Evolutionary conservation across 2,888 invertebrate genomes (phyloP), one percentile per base, ranked within the genome.

Genomic region (Eristalinus aeneus): DNA sequence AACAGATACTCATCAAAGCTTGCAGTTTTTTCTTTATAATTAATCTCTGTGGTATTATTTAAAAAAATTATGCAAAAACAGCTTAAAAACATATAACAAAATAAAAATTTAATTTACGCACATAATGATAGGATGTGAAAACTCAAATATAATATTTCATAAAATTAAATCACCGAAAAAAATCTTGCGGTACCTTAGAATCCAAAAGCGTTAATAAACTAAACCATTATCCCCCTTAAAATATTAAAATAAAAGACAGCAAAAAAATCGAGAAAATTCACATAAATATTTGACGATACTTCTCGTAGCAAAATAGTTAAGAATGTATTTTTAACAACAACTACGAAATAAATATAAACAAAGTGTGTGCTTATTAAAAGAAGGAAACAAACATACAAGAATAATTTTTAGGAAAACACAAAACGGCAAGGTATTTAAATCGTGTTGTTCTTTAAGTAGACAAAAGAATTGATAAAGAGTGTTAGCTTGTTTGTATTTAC

Each of bases 401-500:
- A 46, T 9, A 46, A 16, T 6, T n/a, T 3, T 2, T 46, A 46
- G 5, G 27, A 27, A 46, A 0, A 16, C 5, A 16, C 1, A 11
- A 65, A 61, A 63, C 9, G 23, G 9, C 6, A 78, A 73, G 9
- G 53, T 67, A 60, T 65, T 74, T 56, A 69, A 63, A 56, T 64
- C 12, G 31, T 71, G 34, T 56, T 61, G 63, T 34, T 73, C 56
- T 63, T 63, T 12, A 69, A 61, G 39, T 71, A 77, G 76, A 63
- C 34, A 36, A 78, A 64, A 72, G 39, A 58, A 60, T 72, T 69
- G 58, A 46, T 16, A 69, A 69, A 69, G 20, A 64, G 22, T 75
- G 32, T 80, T 80, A 80, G 69, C 63, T 74, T 80, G 69, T 80
- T 74, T 80, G 74, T 80, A 80, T 75, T 80, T 80, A 80, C 46